These are phyloP conservation scores for Hypena proboscidalis DNA, from an alignment of 2,888 invertebrate genomes.

Conservation along the genomic window DNA sequence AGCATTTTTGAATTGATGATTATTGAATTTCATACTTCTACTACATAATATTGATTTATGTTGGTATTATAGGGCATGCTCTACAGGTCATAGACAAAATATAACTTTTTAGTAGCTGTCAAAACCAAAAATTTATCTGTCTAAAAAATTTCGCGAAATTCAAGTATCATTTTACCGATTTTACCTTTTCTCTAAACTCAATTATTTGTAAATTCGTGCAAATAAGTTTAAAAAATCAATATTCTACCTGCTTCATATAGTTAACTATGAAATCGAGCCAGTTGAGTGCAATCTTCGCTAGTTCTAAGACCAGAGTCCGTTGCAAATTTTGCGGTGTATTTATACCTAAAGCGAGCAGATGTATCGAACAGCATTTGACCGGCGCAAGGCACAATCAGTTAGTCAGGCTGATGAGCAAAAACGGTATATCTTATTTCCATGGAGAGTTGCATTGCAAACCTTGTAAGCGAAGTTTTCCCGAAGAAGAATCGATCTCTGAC, in stretches of 20 bases:
- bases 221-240: slow-evolving; percentile 3
- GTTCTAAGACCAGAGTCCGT: slow-evolving; percentile 66
- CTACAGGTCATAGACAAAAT: slow-evolving; percentile 3
- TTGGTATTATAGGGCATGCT: too few species aligned
- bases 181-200: not conserved
- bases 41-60: too few species aligned
- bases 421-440: slow-evolving; percentile 56
- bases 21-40: too few species aligned
- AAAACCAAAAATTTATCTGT: slow-evolving; percentile 30
- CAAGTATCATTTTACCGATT: slow-evolving; percentile 32
- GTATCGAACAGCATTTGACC: slow-evolving; percentile 69
- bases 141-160: slow-evolving; percentile 48
- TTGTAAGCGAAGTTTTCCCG: slow-evolving; percentile 53
- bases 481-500: slow-evolving; percentile 57
- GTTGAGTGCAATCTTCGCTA: slow-evolving; percentile 60
- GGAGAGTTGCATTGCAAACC: slow-evolving; percentile 61
- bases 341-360: slow-evolving; percentile 68
- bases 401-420: slow-evolving; percentile 60
- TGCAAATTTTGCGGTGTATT: slow-evolving; percentile 69
- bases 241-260: slow-evolving; percentile 2
- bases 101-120: slow-evolving; percentile 17
- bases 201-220: not conserved
- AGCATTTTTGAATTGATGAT: too few species aligned
- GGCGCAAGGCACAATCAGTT: slow-evolving; percentile 67
- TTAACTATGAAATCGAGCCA: slow-evolving; percentile 64